These are phyloP conservation scores for Monodelphis domestica DNA, from an alignment of 2,797 vertebrate genomes.

Conservation along the genomic window DNA sequence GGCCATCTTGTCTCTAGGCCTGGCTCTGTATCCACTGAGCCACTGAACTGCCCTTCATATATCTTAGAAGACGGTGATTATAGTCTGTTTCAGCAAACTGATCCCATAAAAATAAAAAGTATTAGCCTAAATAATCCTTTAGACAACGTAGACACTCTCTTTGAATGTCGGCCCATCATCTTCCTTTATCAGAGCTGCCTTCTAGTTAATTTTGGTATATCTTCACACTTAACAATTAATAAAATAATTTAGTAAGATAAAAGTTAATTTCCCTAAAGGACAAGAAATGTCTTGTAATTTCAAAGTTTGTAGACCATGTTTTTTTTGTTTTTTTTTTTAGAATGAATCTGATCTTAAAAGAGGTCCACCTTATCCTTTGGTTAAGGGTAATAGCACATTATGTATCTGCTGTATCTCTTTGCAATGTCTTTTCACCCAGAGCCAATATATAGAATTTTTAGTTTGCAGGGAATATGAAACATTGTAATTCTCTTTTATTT, in stretches of 20 bases:
- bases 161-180: not conserved
- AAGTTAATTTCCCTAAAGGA: not conserved
- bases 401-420: not conserved
- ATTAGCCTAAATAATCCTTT: not conserved
- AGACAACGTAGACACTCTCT: not conserved
- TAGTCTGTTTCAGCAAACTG: not conserved
- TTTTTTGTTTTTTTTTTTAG: too few species aligned
- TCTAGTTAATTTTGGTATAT: not conserved
- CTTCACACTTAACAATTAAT: not conserved
- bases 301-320: not conserved
- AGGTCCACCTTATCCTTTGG: not conserved
- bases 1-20: too few species aligned
- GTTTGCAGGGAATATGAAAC: not conserved
- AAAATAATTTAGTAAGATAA: constrained; percentile 1
- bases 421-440: not conserved
- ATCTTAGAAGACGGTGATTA: not conserved
- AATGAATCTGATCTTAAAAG: constrained; percentile 30
- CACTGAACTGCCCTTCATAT: too few species aligned
- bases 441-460: not conserved
- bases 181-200: not conserved
- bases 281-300: constrained; percentile 25
- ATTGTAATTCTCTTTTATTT: not conserved
- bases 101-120: not conserved
- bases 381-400: not conserved
- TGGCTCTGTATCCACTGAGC: too few species aligned